phyloP scores from a whole-genome alignment of 2,888 invertebrate species.

The Perdita meconis region DNA sequence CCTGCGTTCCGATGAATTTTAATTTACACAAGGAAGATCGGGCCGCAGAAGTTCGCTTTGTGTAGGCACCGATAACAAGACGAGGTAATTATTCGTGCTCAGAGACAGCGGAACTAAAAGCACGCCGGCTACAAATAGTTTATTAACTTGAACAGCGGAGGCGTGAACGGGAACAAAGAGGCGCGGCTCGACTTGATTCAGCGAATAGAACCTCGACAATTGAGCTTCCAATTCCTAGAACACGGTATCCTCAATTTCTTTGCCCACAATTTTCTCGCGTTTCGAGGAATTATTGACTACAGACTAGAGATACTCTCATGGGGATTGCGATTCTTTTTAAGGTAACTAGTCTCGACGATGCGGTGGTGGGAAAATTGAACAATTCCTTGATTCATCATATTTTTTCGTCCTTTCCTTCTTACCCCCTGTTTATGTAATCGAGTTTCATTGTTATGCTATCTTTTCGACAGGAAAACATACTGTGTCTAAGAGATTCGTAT shows the following conservation, averaged over 20 bases:
- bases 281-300: background rate
- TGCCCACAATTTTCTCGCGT: constrained; percentile 10
- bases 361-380: background rate
- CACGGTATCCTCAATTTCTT: background rate
- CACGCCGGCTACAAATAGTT: constrained; percentile 35
- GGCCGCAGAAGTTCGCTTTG: background rate
- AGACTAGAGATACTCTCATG: background rate
- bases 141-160: constrained; percentile 33
- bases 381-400: background rate
- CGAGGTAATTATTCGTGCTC: constrained; percentile 37
- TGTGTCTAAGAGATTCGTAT: too few species aligned
- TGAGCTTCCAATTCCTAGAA: constrained; percentile 10
- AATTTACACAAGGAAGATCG: background rate
- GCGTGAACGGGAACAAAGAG: constrained; percentile 33
- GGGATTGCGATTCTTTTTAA: constrained; percentile 5
- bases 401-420: too few species aligned
- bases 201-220: background rate
- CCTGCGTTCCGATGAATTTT: background rate
- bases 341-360: background rate
- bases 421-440: too few species aligned
- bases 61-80: background rate
- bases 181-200: background rate
- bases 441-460: too few species aligned
- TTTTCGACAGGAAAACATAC: too few species aligned
- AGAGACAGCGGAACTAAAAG: constrained; percentile 6